These are phyloP conservation scores for Shargacucullia verbasci DNA, from an alignment of 2,888 invertebrate species.

Conservation along the genomic window DNA sequence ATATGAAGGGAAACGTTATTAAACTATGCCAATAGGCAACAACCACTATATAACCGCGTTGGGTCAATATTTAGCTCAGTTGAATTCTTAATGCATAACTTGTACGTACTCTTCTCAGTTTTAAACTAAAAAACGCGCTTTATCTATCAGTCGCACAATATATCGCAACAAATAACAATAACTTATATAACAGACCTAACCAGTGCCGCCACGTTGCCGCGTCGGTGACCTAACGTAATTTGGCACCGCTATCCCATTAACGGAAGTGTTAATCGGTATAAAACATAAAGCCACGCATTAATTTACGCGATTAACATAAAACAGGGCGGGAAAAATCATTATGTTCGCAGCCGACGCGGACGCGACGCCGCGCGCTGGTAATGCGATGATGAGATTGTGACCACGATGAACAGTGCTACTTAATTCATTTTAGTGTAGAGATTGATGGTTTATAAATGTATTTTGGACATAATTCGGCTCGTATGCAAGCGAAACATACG, in stretches of 20 bases:
- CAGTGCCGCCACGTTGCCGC: slow-evolving; percentile 40
- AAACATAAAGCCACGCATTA: slow-evolving; percentile 71
- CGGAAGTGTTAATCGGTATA: slow-evolving; percentile 79
- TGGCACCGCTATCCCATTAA: slow-evolving; percentile 70
- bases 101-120: no score
- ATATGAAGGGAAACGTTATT: no score
- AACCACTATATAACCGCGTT: no score
- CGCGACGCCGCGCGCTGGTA: slow-evolving; percentile 48
- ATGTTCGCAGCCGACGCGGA: slow-evolving; percentile 50
- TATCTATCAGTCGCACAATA: background rate
- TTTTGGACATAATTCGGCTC: no score
- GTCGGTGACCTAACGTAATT: slow-evolving; percentile 62
- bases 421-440: no score
- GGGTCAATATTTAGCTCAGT: no score
- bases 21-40: no score
- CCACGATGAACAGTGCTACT: slow-evolving; percentile 4
- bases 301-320: slow-evolving; percentile 72
- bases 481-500: no score
- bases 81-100: no score
- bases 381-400: slow-evolving; percentile 51
- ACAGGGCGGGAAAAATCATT: slow-evolving; percentile 72
- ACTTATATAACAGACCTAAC: slow-evolving; percentile 41
- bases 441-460: no score
- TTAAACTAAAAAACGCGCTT: no score
- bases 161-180: slow-evolving; percentile 12